These are phyloP conservation scores for Noctua janthina DNA, from an alignment of 2,888 invertebrate genomes.

Conservation along the genomic window DNA sequence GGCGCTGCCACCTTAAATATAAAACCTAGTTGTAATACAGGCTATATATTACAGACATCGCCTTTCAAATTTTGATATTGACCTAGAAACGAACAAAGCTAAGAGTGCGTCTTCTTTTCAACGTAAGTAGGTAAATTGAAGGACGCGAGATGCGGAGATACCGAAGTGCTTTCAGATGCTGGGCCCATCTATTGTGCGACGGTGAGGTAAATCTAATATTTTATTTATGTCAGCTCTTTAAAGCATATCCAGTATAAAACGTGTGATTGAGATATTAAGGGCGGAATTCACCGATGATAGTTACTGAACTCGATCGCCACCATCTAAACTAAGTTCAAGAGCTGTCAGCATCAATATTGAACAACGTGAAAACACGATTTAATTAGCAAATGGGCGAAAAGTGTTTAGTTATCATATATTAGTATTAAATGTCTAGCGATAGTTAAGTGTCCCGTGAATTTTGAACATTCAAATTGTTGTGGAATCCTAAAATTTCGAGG, in stretches of 20 bases:
- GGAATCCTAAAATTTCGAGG: not conserved
- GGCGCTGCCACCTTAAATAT: not conserved
- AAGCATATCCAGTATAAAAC: not conserved
- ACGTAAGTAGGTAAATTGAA: conserved; percentile 47
- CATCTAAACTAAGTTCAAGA: not conserved
- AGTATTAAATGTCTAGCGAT: not conserved
- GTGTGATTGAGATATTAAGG: not conserved
- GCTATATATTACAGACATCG: not conserved
- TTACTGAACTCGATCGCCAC: not conserved
- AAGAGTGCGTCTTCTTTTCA: conserved; percentile 13
- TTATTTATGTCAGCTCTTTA: conserved; percentile 20
- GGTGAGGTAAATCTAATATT: conserved; percentile 33
- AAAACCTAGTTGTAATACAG: not conserved
- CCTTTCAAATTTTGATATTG: conserved; percentile 8
- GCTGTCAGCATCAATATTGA: not conserved
- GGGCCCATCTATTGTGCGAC: conserved; percentile 12
- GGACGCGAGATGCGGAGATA: conserved; percentile 12
- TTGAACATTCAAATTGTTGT: not conserved
- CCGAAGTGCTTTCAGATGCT: conserved; percentile 40
- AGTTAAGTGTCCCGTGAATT: not conserved
- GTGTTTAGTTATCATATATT: not conserved
- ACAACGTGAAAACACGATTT: not conserved
- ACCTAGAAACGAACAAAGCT: conserved; percentile 28
- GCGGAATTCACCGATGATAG: not conserved
- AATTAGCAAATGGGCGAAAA: not conserved